These are phyloP conservation scores for Cariama cristata DNA, from an alignment of 2,113 vertebrate genomes.

Conservation along the genomic window DNA sequence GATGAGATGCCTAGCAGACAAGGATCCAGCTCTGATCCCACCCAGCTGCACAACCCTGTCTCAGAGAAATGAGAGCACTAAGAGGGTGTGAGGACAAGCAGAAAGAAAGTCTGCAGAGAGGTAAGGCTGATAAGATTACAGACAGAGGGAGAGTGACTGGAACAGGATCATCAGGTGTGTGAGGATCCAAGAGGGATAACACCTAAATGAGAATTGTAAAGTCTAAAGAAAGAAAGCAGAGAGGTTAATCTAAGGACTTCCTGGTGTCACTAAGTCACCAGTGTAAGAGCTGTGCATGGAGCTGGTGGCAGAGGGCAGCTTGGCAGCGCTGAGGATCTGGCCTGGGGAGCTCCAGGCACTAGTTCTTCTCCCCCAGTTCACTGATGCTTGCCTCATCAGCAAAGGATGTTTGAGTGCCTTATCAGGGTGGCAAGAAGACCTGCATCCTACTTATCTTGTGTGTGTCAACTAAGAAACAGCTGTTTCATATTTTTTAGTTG, in stretches of 20 bases:
- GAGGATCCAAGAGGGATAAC: background rate
- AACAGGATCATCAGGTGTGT: background rate
- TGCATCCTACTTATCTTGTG: background rate
- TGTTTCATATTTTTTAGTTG: background rate
- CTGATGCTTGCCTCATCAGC: background rate
- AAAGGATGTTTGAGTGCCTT: background rate
- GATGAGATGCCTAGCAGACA: background rate
- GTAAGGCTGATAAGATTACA: background rate
- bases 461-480: background rate
- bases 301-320: background rate
- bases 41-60: background rate
- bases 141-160: background rate
- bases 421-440: background rate
- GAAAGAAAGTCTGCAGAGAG: background rate
- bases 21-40: background rate
- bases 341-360: background rate
- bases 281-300: background rate
- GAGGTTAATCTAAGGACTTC: background rate
- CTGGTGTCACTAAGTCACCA: background rate
- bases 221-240: background rate
- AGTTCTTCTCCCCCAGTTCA: background rate
- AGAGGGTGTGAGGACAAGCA: rapidly evolving
- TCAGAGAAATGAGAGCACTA: background rate
- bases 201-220: background rate
- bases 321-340: background rate